Evolutionary conservation across 2,113 vertebrate species (phyloP).

Genomic region (Gnathonemus echidnorhynchus): DNA sequence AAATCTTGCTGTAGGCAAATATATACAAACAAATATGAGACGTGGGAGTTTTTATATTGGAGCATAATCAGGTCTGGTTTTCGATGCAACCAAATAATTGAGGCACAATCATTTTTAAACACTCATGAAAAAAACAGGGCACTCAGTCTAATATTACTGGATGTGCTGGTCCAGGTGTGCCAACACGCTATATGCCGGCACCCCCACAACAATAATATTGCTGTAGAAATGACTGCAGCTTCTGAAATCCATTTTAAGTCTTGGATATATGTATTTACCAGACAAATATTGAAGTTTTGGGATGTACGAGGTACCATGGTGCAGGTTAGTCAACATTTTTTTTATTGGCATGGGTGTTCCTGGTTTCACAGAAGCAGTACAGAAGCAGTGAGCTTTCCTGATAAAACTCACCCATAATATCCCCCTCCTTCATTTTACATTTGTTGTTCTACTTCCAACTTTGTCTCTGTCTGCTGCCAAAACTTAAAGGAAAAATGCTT

Average conservation of each 20-base stretch:
- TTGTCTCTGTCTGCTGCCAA: neutral
- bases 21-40: conserved; percentile 5
- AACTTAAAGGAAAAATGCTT: neutral
- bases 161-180: neutral
- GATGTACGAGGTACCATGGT: neutral
- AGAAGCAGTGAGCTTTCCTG: neutral
- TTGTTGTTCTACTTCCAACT: neutral
- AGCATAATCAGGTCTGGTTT: conserved; percentile 5
- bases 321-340: neutral
- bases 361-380: neutral
- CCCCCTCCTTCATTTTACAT: neutral
- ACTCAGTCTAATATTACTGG: neutral
- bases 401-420: neutral
- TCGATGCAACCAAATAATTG: conserved; percentile 1
- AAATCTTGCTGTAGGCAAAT: neutral
- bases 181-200: neutral
- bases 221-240: neutral
- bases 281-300: neutral
- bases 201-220: neutral
- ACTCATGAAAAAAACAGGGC: neutral
- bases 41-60: neutral
- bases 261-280: neutral
- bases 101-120: neutral
- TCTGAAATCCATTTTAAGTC: neutral
- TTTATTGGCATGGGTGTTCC: neutral